These are phyloP conservation scores for Drosophila lini DNA, from an alignment of 1,140 invertebrate species.

Conservation along the genomic window DNA sequence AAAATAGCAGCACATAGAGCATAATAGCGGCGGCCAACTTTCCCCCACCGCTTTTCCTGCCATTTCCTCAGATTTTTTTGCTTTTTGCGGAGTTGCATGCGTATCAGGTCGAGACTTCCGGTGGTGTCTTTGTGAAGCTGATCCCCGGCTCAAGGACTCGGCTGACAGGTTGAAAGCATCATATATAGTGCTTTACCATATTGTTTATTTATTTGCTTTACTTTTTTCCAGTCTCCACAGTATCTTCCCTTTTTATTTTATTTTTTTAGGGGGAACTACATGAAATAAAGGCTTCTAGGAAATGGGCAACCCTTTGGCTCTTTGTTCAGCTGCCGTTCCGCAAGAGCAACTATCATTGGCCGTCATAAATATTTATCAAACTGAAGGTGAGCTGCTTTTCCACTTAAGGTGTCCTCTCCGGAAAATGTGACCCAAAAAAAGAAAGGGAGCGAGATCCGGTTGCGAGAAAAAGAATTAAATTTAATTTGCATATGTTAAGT, in stretches of 20 bases:
- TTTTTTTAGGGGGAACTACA: conserved; percentile 5
- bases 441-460: not conserved
- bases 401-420: conserved; percentile 58
- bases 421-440: conserved; percentile 24
- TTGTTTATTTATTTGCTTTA: conserved; percentile 58
- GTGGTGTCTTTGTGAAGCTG: conserved; percentile 66
- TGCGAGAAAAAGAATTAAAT: conserved; percentile 54
- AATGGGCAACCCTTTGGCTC: conserved; percentile 51
- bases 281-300: conserved; percentile 44
- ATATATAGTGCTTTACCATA: conserved; percentile 28
- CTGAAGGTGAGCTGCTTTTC: conserved; percentile 47
- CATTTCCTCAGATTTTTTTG: conserved; percentile 6
- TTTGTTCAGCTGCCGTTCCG: conserved; percentile 28
- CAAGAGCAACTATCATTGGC: conserved; percentile 37
- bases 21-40: conserved; percentile 50
- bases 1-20: conserved; percentile 65
- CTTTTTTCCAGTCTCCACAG: conserved; percentile 8
- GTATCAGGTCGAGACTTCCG: conserved; percentile 71
- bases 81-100: conserved; percentile 45
- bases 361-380: conserved; percentile 80
- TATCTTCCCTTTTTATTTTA: not conserved
- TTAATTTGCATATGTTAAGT: conserved; percentile 83
- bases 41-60: conserved; percentile 8
- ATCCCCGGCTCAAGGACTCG: conserved; percentile 41
- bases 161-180: conserved; percentile 53